Evolutionary conservation across 2,888 invertebrate genomes (phyloP).

Genomic region (Perithous albicinctus): DNA sequence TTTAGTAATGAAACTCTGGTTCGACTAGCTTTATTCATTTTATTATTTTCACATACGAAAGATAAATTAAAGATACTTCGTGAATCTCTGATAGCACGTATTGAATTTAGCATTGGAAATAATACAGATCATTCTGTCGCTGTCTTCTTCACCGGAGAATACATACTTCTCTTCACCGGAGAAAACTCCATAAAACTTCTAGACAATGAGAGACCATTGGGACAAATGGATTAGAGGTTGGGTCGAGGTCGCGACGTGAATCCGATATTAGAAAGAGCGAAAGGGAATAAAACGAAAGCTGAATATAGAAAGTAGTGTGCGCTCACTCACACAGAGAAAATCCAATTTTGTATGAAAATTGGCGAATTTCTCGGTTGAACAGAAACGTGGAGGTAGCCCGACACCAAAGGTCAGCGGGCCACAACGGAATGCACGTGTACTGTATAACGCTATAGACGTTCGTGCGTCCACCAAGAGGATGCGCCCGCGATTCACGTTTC

Average conservation of each 20-base stretch:
- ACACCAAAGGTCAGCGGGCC: slow-evolving; percentile 54
- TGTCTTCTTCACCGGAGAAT: neutral
- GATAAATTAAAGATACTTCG: no score
- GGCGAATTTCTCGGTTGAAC: slow-evolving; percentile 12
- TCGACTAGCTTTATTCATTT: no score
- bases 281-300: slow-evolving; percentile 14
- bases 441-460: no score
- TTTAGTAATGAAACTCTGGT: no score
- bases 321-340: neutral
- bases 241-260: neutral
- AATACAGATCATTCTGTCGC: no score
- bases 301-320: neutral
- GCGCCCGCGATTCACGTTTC: slow-evolving; percentile 41
- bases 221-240: neutral
- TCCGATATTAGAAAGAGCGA: neutral
- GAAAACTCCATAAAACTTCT: neutral
- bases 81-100: no score
- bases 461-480: slow-evolving; percentile 39
- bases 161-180: neutral
- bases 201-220: neutral
- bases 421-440: slow-evolving; percentile 33
- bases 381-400: neutral
- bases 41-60: no score
- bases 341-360: slow-evolving; percentile 30
- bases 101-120: no score